Evolutionary conservation across 2,113 vertebrate species (phyloP).

Genomic region (Sprattus sprattus): DNA sequence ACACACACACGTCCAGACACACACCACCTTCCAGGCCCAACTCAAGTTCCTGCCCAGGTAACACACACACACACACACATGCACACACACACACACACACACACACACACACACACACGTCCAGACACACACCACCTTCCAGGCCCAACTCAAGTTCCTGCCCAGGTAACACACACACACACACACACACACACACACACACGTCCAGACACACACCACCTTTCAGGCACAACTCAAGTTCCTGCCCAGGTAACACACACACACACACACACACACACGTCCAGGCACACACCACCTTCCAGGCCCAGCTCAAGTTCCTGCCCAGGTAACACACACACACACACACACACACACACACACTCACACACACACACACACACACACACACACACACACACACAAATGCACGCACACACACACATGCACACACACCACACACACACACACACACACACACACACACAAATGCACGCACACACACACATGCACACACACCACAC

Average conservation of each 20-base stretch:
- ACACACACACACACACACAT: constrained; percentile 45
- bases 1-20: constrained; percentile 70
- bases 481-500: no score
- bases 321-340: no score
- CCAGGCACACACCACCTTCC: no score
- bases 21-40: constrained; percentile 76
- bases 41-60: constrained; percentile 91
- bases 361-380: not conserved
- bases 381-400: no score
- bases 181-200: no score
- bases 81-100: no score
- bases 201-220: constrained; percentile 79
- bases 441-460: no score
- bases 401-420: no score
- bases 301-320: no score
- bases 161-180: constrained; percentile 80
- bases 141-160: constrained; percentile 83
- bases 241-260: constrained; percentile 80
- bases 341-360: not conserved
- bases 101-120: constrained; percentile 41
- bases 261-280: constrained; percentile 23
- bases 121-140: constrained; percentile 42
- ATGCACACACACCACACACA: no score
- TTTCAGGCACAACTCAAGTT: constrained; percentile 85
- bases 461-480: no score